Base-by-base conservation (phyloP, 2,113 vertebrate genomes). In the Anoplopoma fimbria region DNA sequence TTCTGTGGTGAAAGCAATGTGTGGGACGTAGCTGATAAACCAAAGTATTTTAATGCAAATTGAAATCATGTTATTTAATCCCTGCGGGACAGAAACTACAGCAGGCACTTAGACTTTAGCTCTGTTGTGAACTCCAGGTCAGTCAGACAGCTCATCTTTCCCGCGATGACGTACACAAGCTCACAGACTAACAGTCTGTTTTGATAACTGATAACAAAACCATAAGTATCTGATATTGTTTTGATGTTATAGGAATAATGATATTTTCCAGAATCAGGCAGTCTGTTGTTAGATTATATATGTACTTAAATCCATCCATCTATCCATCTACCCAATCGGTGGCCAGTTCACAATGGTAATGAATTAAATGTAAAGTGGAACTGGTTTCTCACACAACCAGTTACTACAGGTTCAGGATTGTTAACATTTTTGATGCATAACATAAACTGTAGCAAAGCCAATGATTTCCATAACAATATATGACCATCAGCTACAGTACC, bases 121-220 rank as follows among this genome's bases (percentile, higher is more conserved):
- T 64, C 65, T 53, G 42, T 57, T 13, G 62, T 57, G 45, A 80
- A 38, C 57, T 83, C 19, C 33, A 45, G 70, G 74, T 84, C 75
- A 73, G 34, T 15, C 67, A 38, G 55, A 72, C 61, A 34, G 71
- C 75, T 79, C 75, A 42, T 58, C 33, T 84, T 89, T 87, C 58
- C 25, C 2, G 5, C 36, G 31, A 49, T 87, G 79, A 64, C 68
- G 61, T 68, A 51, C 29, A 19, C 10, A 27, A 73, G 69, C 68
- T 82, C 65, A 47, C 38, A 55, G 36, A 25, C 58, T 67, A 49
- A 62, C 12, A 8, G 62, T 42, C n/a, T 69, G 42, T 62, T 53
- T 72, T 67, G 29, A 62, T 79, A 36, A 57, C 14, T 74, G 64
- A 47, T 63, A 27, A 55, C n/a, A 73, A 31, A 77, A 47, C 31